These are phyloP conservation scores for Hirundichthys speculiger DNA, from an alignment of 2,113 vertebrate genomes.

Conservation along the genomic window DNA sequence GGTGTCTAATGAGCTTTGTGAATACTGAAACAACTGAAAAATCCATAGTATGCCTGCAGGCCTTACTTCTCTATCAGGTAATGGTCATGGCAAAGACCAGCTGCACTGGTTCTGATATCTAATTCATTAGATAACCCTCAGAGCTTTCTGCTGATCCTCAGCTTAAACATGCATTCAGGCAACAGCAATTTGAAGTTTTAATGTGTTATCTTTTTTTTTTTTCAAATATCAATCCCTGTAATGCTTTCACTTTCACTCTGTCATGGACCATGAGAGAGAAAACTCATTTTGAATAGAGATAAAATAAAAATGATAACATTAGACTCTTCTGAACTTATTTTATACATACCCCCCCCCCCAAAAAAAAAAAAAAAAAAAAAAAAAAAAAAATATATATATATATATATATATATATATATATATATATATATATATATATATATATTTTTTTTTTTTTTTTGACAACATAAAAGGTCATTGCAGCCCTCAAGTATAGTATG, in stretches of 20 bases:
- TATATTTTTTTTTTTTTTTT: too few relatives aligned
- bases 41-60: slow-evolving; percentile 68
- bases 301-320: too few relatives aligned
- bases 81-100: slow-evolving; percentile 66
- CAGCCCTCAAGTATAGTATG: too few relatives aligned
- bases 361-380: too few relatives aligned
- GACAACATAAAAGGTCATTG: too few relatives aligned
- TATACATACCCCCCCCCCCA: too few relatives aligned
- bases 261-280: slow-evolving; percentile 65
- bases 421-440: too few relatives aligned
- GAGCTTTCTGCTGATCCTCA: slow-evolving; percentile 32
- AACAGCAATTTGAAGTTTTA: slow-evolving; percentile 31
- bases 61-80: slow-evolving; percentile 75
- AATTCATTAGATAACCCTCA: slow-evolving; percentile 59
- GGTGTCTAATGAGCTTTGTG: slow-evolving; percentile 42
- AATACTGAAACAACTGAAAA: slow-evolving; percentile 65
- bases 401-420: too few relatives aligned
- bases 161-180: slow-evolving; percentile 22
- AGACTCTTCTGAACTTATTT: too few relatives aligned
- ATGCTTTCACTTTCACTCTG: slow-evolving; percentile 9
- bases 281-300: slow-evolving; percentile 7
- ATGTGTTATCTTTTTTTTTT: slow-evolving; percentile 32
- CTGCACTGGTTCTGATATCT: slow-evolving; percentile 48
- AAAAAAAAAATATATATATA: too few relatives aligned
- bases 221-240: slow-evolving; percentile 28